Conservation (phyloP, 2,888 invertebrate genomes). For the Uloborus plumipes region DNA sequence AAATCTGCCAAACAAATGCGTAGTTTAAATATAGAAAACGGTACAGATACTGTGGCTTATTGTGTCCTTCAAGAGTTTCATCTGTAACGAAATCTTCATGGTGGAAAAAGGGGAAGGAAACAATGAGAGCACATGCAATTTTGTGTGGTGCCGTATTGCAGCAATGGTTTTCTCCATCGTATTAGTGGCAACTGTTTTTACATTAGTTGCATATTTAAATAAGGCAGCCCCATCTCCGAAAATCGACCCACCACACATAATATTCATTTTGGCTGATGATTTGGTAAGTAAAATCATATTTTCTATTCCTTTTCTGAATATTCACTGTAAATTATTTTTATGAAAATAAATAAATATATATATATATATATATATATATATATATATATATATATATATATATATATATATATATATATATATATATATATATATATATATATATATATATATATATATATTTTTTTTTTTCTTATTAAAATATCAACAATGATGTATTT, state of each 20-base stretch:
- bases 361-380: neutral
- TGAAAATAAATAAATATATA: no score
- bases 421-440: neutral
- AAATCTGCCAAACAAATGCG: neutral
- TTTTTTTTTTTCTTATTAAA: neutral
- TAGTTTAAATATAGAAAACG: neutral
- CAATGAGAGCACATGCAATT: conserved; percentile 29
- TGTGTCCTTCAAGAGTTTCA: neutral
- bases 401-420: neutral
- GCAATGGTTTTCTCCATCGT: conserved; percentile 45
- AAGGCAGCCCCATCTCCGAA: neutral
- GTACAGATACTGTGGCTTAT: no score
- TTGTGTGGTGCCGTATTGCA: conserved; percentile 43
- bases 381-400: neutral
- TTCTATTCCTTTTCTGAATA: neutral
- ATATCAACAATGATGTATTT: neutral
- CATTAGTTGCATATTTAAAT: conserved; percentile 27
- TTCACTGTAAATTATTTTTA: no score
- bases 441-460: neutral
- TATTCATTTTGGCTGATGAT: conserved; percentile 89
- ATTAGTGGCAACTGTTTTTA: conserved; percentile 51
- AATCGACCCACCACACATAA: conserved; percentile 78
- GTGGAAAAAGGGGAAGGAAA: conserved; percentile 53
- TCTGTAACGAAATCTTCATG: conserved; percentile 34
- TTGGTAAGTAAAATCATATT: conserved; percentile 77